phyloP scores from a whole-genome alignment of 2,113 vertebrate species.

The Tapirus terrestris region DNA sequence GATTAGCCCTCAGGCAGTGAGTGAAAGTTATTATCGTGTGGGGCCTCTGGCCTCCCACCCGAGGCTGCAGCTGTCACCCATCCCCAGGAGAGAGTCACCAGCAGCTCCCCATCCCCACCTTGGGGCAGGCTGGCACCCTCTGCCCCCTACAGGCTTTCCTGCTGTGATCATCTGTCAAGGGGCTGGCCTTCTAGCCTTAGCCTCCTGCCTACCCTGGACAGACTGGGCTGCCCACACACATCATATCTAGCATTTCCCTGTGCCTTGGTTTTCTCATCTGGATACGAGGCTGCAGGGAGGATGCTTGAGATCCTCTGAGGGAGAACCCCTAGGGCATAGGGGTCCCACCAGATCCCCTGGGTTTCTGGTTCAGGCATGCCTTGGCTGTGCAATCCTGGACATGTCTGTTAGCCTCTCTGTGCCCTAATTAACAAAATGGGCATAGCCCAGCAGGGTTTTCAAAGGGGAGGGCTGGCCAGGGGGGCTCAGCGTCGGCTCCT shows the following conservation, averaged over 20 bases:
- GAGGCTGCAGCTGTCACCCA: slow-evolving; percentile 69
- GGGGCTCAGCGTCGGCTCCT: background rate
- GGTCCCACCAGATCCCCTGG: background rate
- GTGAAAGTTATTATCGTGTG: slow-evolving; percentile 76
- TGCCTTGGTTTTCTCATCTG: slow-evolving; percentile 26
- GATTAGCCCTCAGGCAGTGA: slow-evolving; percentile 70
- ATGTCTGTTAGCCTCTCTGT: background rate
- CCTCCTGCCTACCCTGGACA: background rate
- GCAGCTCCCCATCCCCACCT: background rate
- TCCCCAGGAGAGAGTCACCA: background rate
- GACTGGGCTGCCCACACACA: slow-evolving; percentile 39
- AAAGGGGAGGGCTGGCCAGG: background rate
- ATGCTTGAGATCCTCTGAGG: background rate
- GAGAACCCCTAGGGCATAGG: background rate
- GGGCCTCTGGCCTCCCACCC: slow-evolving; percentile 47
- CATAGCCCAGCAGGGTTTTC: background rate
- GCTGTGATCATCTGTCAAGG: slow-evolving; percentile 46
- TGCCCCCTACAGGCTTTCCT: background rate
- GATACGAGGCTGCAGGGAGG: background rate
- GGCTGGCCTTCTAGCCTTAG: slow-evolving; percentile 5
- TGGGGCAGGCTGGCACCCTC: slow-evolving; percentile 40
- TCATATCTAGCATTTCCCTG: background rate
- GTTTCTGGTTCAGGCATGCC: background rate
- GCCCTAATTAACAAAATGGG: background rate
- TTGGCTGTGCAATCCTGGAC: background rate